Base-by-base conservation (phyloP, 1,140 invertebrate genomes). In the Plutomurus gul region DNA sequence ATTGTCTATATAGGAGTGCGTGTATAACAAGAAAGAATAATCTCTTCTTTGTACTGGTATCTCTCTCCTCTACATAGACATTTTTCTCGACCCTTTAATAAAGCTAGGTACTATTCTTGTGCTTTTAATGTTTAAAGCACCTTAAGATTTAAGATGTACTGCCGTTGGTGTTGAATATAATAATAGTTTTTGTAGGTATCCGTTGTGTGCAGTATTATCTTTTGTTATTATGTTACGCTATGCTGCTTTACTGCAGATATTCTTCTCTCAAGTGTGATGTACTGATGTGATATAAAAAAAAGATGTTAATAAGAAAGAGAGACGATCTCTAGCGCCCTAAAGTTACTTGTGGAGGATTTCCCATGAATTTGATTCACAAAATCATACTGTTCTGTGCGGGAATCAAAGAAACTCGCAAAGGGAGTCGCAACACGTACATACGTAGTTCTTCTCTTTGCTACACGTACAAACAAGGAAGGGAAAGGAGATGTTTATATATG, bases 221-320 rank as follows among this genome's bases (percentile, higher is more conserved):
- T n/a, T 65, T 65, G 56, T 65, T 65, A 65, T 65, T 65, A 65
- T 65, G 56, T 65, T 65, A 65, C 16, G 56, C 56, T 65, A 65
- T 16, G 56, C 27, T 65, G 27, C 56, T 60, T n/a, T 65, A 30
- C 56, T 36, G 56, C 27, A 65, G 25, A 65, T 65, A 65, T 30
- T 65, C 56, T 65, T 30, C 27, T n/a, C n/a, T 36, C 56, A 33
- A 65, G 56, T 65, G 56, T 65, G 56, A 65, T 65, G 27, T 65
- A 30, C n/a, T n/a, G 25, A 51, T 51, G 47, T 22, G 25, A 65
- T 65, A 65, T 27, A 65, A 65, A 65, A 65, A 65, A n/a, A 60
- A 30, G 56, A 65, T 65, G 36, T 33, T 65, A 33, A 33, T 25
- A 65, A 27, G 25, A 43, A 30, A 33, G 56, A 65, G 56, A 65